Evolutionary conservation across 2,888 invertebrate species (phyloP).

Genomic region (Mesoligia furuncula): DNA sequence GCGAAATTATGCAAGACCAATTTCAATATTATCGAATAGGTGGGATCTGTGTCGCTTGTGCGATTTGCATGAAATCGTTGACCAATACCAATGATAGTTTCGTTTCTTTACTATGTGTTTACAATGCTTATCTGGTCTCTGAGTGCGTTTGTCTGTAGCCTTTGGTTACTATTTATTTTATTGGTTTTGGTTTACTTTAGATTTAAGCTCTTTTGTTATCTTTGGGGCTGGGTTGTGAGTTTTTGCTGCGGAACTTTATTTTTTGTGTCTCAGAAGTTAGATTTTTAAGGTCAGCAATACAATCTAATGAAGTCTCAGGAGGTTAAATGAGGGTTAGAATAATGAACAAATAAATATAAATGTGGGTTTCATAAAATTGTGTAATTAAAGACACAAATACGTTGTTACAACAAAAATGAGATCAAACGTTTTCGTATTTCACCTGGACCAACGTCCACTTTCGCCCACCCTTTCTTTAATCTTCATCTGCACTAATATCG

Average conservation of each 20-base stretch:
- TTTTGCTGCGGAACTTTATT: not conserved
- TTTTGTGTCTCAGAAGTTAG: not conserved
- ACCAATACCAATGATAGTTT: conserved; percentile 70
- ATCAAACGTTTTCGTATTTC: not conserved
- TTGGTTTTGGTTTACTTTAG: conserved; percentile 22
- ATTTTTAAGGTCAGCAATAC: not conserved
- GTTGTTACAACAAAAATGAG: not conserved
- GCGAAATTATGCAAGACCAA: conserved; percentile 75
- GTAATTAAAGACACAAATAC: not conserved
- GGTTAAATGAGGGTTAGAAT: not conserved
- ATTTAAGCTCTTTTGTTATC: conserved; percentile 32
- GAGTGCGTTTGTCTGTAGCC: conserved; percentile 52
- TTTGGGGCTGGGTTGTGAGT: conserved; percentile 13
- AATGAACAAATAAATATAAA: not conserved
- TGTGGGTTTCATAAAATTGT: not conserved
- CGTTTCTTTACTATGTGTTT: conserved; percentile 74
- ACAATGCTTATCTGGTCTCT: conserved; percentile 57
- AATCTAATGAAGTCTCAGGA: too few species aligned
- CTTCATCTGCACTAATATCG: conserved; percentile 18
- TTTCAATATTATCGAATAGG: conserved; percentile 83
- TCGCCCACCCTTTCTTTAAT: not conserved
- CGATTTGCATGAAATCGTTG: conserved; percentile 79
- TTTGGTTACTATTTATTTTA: conserved; percentile 26
- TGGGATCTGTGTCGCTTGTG: conserved; percentile 81
- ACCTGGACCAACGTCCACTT: not conserved